A percentile compares a stretch with the other conserved stretches of the same genome.
Evolutionary conservation across 2,113 vertebrate species (phyloP).

Genomic region (Lagopus leucura): DNA sequence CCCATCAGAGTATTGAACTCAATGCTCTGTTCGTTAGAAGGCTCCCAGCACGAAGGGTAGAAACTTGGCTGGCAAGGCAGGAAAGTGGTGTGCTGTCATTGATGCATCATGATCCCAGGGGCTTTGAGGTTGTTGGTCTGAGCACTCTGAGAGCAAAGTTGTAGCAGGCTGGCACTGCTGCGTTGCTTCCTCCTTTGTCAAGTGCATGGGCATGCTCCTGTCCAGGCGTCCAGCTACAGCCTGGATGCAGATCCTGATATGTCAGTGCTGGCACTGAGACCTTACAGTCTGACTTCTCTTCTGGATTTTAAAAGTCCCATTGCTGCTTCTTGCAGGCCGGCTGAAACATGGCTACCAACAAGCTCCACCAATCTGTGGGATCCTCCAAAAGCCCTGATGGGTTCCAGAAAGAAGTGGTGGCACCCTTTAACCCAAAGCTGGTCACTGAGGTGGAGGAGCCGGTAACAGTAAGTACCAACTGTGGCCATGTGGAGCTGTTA

Average conservation of each 20-base stretch:
- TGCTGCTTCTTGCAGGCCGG: slow-evolving; percentile 56
- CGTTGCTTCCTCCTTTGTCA: background rate
- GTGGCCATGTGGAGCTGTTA: background rate
- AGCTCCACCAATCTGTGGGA: background rate
- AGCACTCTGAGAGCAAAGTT: background rate
- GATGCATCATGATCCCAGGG: accelerated
- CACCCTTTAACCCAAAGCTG: slow-evolving; percentile 53
- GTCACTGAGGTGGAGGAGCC: slow-evolving; percentile 51
- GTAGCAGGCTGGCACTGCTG: background rate
- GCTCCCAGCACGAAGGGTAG: background rate
- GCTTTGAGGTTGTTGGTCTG: background rate
- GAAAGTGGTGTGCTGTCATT: background rate
- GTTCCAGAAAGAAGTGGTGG: slow-evolving; percentile 64
- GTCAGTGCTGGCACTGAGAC: background rate
- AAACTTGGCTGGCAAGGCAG: background rate
- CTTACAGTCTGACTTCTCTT: background rate
- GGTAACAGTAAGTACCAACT: slow-evolving; percentile 57
- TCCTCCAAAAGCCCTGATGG: slow-evolving; percentile 40
- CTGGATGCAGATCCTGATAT: background rate
- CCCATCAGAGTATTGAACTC: background rate
- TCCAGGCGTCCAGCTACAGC: background rate
- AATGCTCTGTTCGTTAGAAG: background rate
- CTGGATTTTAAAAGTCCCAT: background rate
- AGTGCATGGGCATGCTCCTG: background rate
- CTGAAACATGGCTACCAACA: slow-evolving; percentile 61